Evolutionary conservation across 2,797 vertebrate species (phyloP).

Genomic region (Danio kyathit): DNA sequence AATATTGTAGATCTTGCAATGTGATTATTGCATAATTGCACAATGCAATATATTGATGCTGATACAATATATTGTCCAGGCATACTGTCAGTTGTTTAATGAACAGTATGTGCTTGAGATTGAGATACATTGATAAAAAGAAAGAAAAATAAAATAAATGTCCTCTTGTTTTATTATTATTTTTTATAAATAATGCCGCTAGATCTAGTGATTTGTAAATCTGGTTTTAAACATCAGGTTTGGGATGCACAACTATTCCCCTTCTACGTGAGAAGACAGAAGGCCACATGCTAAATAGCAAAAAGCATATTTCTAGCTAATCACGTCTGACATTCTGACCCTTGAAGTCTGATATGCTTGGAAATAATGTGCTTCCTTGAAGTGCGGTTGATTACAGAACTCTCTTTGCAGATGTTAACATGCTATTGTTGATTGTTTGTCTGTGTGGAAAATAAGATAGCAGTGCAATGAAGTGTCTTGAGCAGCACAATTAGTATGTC

Average conservation of each 20-base stretch:
- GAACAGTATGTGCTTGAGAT: too few species aligned
- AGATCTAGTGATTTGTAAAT: not conserved
- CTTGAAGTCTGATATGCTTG: not conserved
- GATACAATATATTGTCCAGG: too few species aligned
- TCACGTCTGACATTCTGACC: not conserved
- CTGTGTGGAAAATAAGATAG: not conserved
- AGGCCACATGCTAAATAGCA: not conserved
- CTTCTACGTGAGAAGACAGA: not conserved
- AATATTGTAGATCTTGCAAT: too few species aligned
- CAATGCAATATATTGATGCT: too few species aligned
- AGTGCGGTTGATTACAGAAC: not conserved
- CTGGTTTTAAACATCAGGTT: slow-evolving; percentile 9
- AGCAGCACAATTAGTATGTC: slow-evolving; percentile 22
- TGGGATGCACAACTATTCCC: not conserved
- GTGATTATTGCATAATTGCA: too few species aligned
- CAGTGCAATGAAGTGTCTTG: not conserved
- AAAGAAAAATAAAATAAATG: not conserved
- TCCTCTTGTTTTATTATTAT: too few species aligned
- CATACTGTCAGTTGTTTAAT: not conserved
- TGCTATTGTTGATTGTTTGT: not conserved
- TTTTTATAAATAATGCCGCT: not conserved
- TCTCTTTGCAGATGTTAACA: slow-evolving; percentile 12
- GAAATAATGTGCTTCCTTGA: slow-evolving; percentile 8
- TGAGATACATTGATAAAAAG: not conserved
- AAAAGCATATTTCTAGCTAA: not conserved